Conservation (phyloP, 2,888 invertebrate species). For the Orchestes rusci region DNA sequence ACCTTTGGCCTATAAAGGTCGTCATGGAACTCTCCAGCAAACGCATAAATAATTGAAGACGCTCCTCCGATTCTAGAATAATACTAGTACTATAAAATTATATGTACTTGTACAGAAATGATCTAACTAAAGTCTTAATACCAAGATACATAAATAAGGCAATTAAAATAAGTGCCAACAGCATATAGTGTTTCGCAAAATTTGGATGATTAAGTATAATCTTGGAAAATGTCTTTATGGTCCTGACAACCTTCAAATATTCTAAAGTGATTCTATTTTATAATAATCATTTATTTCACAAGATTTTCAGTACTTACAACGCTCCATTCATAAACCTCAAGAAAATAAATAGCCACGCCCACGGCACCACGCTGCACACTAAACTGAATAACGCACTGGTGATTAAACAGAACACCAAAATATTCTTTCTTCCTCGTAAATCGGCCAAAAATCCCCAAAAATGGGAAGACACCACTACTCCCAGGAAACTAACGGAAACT, state of each 20-base stretch:
- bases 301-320: conserved; percentile 42
- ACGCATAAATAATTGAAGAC: conserved; percentile 48
- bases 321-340: conserved; percentile 49
- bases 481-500: conserved; percentile 59
- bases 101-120: too few species aligned
- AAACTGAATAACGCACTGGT: conserved; percentile 46
- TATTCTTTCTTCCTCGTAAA: conserved; percentile 47
- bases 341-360: conserved; percentile 47
- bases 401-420: conserved; percentile 46
- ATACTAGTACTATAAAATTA: too few species aligned
- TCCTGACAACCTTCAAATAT: too few species aligned
- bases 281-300: too few species aligned
- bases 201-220: too few species aligned
- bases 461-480: conserved; percentile 51
- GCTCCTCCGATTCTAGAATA: conserved; percentile 42
- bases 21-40: conserved; percentile 49
- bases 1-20: conserved; percentile 44
- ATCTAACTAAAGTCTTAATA: too few species aligned
- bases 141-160: too few species aligned
- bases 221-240: too few species aligned
- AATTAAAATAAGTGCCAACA: too few species aligned
- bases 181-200: too few species aligned
- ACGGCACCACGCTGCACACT: conserved; percentile 47
- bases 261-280: too few species aligned
- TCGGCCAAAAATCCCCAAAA: conserved; percentile 55